Base-by-base conservation (phyloP, 2,113 vertebrate species). In the Nipponia nippon region DNA sequence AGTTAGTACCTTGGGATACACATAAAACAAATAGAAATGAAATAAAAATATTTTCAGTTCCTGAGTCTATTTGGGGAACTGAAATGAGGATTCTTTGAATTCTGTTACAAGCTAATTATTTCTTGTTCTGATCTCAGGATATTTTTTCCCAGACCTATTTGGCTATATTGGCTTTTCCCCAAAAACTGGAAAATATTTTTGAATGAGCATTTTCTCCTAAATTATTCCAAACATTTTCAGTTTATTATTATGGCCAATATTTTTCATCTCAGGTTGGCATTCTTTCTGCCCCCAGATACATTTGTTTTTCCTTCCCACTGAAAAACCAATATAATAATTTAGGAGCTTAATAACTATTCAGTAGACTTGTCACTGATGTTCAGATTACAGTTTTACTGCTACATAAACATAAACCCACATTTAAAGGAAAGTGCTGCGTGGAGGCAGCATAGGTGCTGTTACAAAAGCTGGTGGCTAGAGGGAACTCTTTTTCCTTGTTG, bases 401-500 rank as follows among this genome's bases (percentile, higher is more conserved):
- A 29, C 71, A 10, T 92, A 97, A 98, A 98, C 81, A 93, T 46
- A 96, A 97, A 72, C 32, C 36, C 58, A 76, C 55, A 79, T 72
- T 96, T 72, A 89, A 94, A 90, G 40, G 53, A 62, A 94, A 92
- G 53, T 29, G 36, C 73, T 87, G 67, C 14, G 11, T 55, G 56
- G 75, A 91, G 50, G 52, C 47, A 72, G 62, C 6, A 9, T 56
- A n/a, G 75, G 42, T 87, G 90, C 62, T 94, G 56, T 95, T 97
- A 76, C 92, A 75, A 71, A 92, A 91, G 20, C 29, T 70, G 89
- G 91, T 94, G 56, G 96, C 97, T 98, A 98, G 98, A 97, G 95
- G 98, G 98, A 96, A 94, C 97, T 84, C 89, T 97, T 95, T 95
- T 96, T 90, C 97, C 97, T 98, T 95, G 79, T 49, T 97, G 90